Evolutionary conservation across 30 jellyfish, hydroid and myxozoan genomes (phyloP).

Genomic region (Pelagia noctiluca): DNA sequence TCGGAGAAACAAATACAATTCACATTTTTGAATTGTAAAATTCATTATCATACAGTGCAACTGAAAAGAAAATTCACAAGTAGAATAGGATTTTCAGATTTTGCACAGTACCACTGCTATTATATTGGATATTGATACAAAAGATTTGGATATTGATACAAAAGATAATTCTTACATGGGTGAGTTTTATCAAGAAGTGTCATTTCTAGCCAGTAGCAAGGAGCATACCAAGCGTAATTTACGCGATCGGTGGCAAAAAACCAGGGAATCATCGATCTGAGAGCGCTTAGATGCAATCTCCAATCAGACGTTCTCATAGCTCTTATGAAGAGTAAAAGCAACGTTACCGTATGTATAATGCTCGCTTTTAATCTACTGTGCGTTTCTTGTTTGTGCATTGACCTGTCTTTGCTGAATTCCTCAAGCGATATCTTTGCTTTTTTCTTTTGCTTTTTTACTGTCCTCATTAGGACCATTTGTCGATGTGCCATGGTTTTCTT

Average conservation of each 20-base stretch:
- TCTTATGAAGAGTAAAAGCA: slow-evolving; percentile 57
- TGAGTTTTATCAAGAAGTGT: slow-evolving; percentile 61
- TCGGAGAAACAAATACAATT: slow-evolving; percentile 16
- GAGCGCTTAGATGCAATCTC: slow-evolving; percentile 62
- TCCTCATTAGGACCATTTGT: slow-evolving; percentile 7
- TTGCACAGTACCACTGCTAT: no score
- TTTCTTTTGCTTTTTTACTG: slow-evolving; percentile 1
- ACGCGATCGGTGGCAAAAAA: slow-evolving; percentile 68
- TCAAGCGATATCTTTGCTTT: neutral
- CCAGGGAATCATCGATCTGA: slow-evolving; percentile 83
- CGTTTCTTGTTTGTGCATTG: neutral
- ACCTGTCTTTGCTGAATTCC: slow-evolving; percentile 18
- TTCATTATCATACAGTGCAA: neutral
- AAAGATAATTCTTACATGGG: slow-evolving; percentile 57
- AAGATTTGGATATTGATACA: no score
- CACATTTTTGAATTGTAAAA: neutral
- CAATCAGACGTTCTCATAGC: slow-evolving; percentile 76
- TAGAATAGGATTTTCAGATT: no score
- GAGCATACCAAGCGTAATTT: slow-evolving; percentile 64
- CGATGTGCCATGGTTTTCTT: slow-evolving; percentile 27
- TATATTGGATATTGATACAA: no score
- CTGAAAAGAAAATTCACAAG: no score
- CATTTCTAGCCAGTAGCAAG: slow-evolving; percentile 68
- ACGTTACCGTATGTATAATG: slow-evolving; percentile 60
- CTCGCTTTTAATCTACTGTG: neutral